These are phyloP conservation scores for Xylophagus ater DNA, from an alignment of 2,888 invertebrate genomes.

Conservation along the genomic window DNA sequence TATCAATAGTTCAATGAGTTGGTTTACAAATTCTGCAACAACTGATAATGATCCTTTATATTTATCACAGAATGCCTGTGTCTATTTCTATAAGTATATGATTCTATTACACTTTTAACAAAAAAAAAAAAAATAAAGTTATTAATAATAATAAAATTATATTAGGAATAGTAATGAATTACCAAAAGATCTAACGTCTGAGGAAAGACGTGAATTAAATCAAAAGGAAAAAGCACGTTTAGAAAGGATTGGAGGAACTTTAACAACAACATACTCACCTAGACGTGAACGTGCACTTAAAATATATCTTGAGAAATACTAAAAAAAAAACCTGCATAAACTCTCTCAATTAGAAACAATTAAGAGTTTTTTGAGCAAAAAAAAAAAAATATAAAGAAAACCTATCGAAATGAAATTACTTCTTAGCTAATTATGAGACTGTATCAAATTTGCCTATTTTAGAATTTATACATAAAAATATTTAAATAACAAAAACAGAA, in stretches of 20 bases:
- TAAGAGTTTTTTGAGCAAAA: too few relatives aligned
- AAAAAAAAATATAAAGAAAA: slow-evolving; percentile 3
- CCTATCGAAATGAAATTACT: too few relatives aligned
- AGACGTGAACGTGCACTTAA: slow-evolving; percentile 59
- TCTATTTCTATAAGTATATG: slow-evolving; percentile 55
- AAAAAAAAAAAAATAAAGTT: slow-evolving; percentile 2
- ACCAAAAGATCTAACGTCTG: slow-evolving; percentile 46
- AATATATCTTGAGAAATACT: slow-evolving; percentile 45
- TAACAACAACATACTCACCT: slow-evolving; percentile 45
- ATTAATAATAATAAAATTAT: neutral
- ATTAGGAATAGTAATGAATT: slow-evolving; percentile 51
- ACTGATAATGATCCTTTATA: slow-evolving; percentile 47
- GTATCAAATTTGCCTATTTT: slow-evolving; percentile 15
- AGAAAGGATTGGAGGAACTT: slow-evolving; percentile 37
- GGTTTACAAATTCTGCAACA: slow-evolving; percentile 46
- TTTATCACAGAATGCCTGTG: slow-evolving; percentile 49
- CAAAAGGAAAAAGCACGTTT: slow-evolving; percentile 47
- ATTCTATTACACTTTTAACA: neutral
- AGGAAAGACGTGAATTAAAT: slow-evolving; percentile 50
- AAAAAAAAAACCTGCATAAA: neutral
- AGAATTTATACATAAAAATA: slow-evolving; percentile 16
- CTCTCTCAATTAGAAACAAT: too few relatives aligned
- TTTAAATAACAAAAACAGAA: too few relatives aligned
- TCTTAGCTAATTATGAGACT: slow-evolving; percentile 18
- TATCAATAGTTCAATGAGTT: slow-evolving; percentile 49